Evolutionary conservation across 2,797 vertebrate species (phyloP).

Genomic region (Remorina albescens): DNA sequence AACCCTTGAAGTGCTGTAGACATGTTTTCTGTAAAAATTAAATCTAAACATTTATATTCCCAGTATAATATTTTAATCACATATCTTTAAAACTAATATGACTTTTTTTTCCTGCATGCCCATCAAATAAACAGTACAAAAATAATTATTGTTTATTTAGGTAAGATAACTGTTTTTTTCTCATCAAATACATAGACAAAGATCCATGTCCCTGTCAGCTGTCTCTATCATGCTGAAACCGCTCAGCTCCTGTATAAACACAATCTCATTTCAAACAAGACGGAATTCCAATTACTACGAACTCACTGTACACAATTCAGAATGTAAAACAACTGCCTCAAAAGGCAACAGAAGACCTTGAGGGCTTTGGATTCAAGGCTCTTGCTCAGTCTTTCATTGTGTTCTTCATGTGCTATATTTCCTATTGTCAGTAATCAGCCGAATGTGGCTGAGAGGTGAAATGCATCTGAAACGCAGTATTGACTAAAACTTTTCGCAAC

Average conservation of each 20-base stretch:
- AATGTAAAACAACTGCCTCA: background rate
- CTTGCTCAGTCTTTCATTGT: background rate
- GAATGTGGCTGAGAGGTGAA: background rate
- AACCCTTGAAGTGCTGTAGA: no score
- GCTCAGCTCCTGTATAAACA: background rate
- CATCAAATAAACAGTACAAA: no score
- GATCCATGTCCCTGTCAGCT: background rate
- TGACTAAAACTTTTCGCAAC: slow-evolving; percentile 11
- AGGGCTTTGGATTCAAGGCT: slow-evolving; percentile 9
- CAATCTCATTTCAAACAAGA: background rate
- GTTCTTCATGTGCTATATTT: background rate
- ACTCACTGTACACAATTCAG: background rate
- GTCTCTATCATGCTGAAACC: background rate
- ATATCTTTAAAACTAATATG: no score
- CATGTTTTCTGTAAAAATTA: no score
- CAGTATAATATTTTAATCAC: no score
- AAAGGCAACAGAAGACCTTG: background rate
- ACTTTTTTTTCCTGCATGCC: no score
- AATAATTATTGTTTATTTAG: no score
- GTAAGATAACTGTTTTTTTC: no score
- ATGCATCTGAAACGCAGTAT: slow-evolving; percentile 24
- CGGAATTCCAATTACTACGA: no score
- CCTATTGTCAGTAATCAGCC: background rate
- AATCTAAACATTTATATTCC: no score
- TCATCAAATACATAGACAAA: background rate